Evolutionary conservation across 2,113 vertebrate species (phyloP).

Genomic region (Ifrita kowaldi): DNA sequence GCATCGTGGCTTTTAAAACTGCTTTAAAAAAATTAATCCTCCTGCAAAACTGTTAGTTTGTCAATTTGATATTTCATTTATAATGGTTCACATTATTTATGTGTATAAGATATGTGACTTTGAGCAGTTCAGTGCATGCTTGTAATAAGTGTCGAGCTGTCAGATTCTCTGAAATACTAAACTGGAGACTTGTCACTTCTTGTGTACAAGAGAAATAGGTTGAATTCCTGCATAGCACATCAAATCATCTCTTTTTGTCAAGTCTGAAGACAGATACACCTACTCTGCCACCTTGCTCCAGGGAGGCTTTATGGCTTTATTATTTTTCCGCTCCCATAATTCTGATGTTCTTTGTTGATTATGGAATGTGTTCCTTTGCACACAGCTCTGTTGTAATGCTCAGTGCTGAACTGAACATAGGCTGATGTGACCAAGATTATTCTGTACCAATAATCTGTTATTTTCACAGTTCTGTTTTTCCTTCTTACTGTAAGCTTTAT

Average conservation of each 20-base stretch:
- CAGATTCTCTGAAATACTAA: background rate
- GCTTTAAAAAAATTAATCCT: background rate
- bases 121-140: background rate
- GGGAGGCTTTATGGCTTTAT: background rate
- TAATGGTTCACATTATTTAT: background rate
- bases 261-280: background rate
- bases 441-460: background rate
- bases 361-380: background rate
- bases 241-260: background rate
- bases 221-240: background rate
- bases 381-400: background rate
- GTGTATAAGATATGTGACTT: background rate
- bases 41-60: background rate
- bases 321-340: background rate
- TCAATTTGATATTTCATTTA: background rate
- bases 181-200: background rate
- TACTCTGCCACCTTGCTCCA: background rate
- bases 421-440: background rate
- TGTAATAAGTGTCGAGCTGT: background rate
- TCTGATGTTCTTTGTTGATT: background rate
- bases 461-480: background rate
- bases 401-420: background rate
- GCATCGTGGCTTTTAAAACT: background rate
- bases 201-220: background rate
- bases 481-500: background rate